These are phyloP conservation scores for Nasonia oneida DNA, from an alignment of 2,888 invertebrate species.

Conservation along the genomic window DNA sequence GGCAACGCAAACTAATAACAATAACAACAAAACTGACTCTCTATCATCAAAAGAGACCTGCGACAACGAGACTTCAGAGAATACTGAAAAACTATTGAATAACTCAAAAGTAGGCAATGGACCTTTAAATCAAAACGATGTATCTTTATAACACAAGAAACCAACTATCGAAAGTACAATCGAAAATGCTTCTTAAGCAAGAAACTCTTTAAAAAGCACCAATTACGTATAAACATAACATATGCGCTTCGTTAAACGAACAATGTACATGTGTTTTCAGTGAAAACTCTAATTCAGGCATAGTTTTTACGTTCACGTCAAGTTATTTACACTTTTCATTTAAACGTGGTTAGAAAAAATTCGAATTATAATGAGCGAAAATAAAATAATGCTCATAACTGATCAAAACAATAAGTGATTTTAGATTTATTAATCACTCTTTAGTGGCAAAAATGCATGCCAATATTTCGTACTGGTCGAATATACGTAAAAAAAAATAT, in stretches of 20 bases:
- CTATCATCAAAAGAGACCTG: conserved; percentile 62
- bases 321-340: not conserved
- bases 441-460: conserved; percentile 24
- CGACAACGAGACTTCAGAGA: conserved; percentile 62
- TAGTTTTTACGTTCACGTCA: not conserved
- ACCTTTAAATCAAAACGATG: conserved; percentile 72
- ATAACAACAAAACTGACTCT: conserved; percentile 69
- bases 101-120: conserved; percentile 75
- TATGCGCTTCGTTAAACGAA: not conserved
- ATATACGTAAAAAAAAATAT: conserved; percentile 49
- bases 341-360: not conserved
- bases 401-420: not conserved
- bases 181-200: conserved; percentile 35
- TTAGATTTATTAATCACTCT: conserved; percentile 19
- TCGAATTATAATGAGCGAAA: not conserved
- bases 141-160: conserved; percentile 72
- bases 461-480: conserved; percentile 44
- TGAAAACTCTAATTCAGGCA: conserved; percentile 12
- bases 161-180: not conserved
- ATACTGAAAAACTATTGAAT: conserved; percentile 58
- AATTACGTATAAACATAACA: not conserved
- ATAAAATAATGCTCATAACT: not conserved
- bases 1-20: conserved; percentile 73
- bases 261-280: conserved; percentile 26
- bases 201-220: conserved; percentile 13